Evolutionary conservation across 2,888 invertebrate genomes (phyloP).

Genomic region (Ophraella communa): DNA sequence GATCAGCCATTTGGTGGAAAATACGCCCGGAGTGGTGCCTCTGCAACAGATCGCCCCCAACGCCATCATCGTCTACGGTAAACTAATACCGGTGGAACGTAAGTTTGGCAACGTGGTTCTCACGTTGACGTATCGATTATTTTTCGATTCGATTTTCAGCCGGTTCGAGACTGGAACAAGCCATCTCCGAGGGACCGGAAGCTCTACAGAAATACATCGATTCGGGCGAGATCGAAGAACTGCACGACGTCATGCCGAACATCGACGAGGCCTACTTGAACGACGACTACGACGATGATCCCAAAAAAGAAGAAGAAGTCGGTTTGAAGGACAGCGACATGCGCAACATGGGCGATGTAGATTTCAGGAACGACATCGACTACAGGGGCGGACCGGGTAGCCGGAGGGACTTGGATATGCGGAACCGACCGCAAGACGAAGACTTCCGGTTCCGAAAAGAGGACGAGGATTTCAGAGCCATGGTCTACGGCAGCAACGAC

Average conservation of each 20-base stretch:
- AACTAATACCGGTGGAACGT: conserved; percentile 78
- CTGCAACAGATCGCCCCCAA: conserved; percentile 79
- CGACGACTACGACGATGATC: conserved; percentile 62
- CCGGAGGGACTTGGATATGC: conserved; percentile 49
- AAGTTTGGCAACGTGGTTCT: conserved; percentile 47
- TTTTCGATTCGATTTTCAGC: conserved; percentile 61
- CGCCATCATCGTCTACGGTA: conserved; percentile 84
- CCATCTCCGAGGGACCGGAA: conserved; percentile 78
- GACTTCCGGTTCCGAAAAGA: conserved; percentile 44
- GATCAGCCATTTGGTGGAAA: conserved; percentile 75
- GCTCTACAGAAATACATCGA: conserved; percentile 79
- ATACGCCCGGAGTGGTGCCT: conserved; percentile 80
- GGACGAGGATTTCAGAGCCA: conserved; percentile 50
- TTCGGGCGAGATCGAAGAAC: conserved; percentile 81
- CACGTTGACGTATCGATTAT: neutral
- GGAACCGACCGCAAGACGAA: conserved; percentile 46
- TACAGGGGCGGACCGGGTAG: conserved; percentile 34
- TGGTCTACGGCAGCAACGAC: conserved; percentile 51
- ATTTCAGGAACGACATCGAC: conserved; percentile 45
- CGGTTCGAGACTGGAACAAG: conserved; percentile 77
- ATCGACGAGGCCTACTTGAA: conserved; percentile 62
- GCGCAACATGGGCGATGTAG: conserved; percentile 44
- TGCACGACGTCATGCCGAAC: conserved; percentile 78
- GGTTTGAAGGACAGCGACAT: conserved; percentile 46
- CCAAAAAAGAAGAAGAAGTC: conserved; percentile 48